A percentile compares a stretch with the other conserved stretches of the same genome.
These are phyloP conservation scores for Stichodactyla mertensii DNA, from an alignment of 64 coral and sea anemone species.

Conservation along the genomic window DNA sequence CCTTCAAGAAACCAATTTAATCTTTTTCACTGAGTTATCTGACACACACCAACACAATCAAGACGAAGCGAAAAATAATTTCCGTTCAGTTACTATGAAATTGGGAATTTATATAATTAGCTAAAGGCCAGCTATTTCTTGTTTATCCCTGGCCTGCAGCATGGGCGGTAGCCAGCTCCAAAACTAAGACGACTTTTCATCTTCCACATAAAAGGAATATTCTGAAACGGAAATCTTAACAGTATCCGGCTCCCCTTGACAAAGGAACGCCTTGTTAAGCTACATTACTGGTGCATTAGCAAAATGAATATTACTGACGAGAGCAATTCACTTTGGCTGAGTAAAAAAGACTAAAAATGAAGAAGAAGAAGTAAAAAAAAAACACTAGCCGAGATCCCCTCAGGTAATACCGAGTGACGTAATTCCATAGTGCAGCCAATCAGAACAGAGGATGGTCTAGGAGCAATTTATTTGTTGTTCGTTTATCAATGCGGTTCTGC, in stretches of 20 bases:
- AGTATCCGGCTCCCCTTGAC: not conserved
- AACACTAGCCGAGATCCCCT: not conserved
- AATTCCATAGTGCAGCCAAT: conserved; percentile 17
- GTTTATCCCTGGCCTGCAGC: too few relatives aligned
- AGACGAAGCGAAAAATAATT: too few relatives aligned
- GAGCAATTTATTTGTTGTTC: conserved; percentile 55
- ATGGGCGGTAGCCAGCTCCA: too few relatives aligned
- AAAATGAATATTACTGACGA: not conserved
- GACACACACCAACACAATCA: too few relatives aligned
- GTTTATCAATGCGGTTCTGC: conserved; percentile 24
- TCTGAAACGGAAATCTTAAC: conserved; percentile 1
- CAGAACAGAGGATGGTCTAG: conserved; percentile 4
- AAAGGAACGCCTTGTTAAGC: not conserved
- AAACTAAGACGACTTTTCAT: too few relatives aligned
- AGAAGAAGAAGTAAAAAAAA: not conserved
- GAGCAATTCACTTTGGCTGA: not conserved
- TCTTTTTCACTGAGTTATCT: too few relatives aligned
- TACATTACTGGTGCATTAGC: not conserved
- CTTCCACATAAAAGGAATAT: not conserved
- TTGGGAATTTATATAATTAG: too few relatives aligned
- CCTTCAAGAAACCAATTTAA: too few relatives aligned
- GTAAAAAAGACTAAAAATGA: not conserved
- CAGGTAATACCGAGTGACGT: conserved; percentile 35
- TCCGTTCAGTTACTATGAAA: too few relatives aligned
- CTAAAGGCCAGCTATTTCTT: too few relatives aligned